Percentiles rank a stretch among this genome's conserved stretches.
Evolutionary conservation across 2,113 vertebrate genomes (phyloP).

Genomic region (Crotalus tigris): DNA sequence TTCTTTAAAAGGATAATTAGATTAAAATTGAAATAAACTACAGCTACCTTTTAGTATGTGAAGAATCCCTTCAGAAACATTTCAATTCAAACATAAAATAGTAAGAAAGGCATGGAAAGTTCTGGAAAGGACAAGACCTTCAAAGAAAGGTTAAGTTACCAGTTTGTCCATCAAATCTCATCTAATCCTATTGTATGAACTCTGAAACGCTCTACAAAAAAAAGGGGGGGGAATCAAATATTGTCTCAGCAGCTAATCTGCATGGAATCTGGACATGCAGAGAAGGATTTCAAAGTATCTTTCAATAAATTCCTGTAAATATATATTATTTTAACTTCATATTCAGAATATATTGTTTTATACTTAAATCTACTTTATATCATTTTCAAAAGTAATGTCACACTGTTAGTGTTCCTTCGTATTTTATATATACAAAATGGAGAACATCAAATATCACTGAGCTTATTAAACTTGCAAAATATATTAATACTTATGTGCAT

Average conservation of each 20-base stretch:
- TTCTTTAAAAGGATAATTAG: neutral
- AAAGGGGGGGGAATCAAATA: constrained; percentile 28
- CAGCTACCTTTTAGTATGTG: constrained; percentile 66
- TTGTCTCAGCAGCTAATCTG: constrained; percentile 67
- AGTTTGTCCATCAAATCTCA: constrained; percentile 39
- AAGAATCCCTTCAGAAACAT: constrained; percentile 50
- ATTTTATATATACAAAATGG: neutral
- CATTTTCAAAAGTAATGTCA: neutral
- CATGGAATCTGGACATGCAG: constrained; percentile 66
- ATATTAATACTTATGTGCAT: neutral
- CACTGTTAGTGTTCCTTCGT: constrained; percentile 12
- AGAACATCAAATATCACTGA: neutral
- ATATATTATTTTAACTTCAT: constrained; percentile 79
- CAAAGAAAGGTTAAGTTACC: constrained; percentile 44
- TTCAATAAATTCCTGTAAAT: constrained; percentile 78
- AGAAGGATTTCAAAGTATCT: constrained; percentile 67
- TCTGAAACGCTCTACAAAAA: constrained; percentile 53
- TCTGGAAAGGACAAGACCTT: constrained; percentile 51
- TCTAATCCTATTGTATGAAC: constrained; percentile 53
- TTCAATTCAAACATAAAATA: constrained; percentile 51
- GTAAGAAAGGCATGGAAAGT: constrained; percentile 46
- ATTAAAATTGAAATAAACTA: constrained; percentile 26
- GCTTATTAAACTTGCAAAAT: neutral
- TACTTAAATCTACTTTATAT: constrained; percentile 65
- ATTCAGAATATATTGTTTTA: constrained; percentile 82